Percentiles rank a stretch among this genome's conserved stretches.
These are phyloP conservation scores for Nothocercus nigrocapillus DNA, from an alignment of 2,113 vertebrate genomes.

Conservation along the genomic window DNA sequence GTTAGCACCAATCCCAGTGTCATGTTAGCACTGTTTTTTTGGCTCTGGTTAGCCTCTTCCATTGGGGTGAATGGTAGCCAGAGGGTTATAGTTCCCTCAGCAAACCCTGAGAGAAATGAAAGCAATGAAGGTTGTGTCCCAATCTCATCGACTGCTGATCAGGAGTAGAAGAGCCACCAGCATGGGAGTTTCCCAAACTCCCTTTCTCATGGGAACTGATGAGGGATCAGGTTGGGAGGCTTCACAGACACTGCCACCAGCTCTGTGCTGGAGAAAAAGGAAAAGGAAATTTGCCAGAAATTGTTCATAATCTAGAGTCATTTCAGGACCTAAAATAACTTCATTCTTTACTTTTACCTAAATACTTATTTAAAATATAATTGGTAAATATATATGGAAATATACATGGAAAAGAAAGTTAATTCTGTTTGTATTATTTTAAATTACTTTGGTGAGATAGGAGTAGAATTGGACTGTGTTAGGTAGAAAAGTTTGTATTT, in stretches of 20 bases:
- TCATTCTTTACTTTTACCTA: neutral
- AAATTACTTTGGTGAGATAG: neutral
- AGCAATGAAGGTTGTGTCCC: neutral
- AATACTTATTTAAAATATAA: neutral
- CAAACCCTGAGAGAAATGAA: neutral
- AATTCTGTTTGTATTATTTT: neutral
- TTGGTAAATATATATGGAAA: neutral
- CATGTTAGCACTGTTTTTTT: neutral
- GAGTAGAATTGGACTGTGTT: neutral
- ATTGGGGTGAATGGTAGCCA: neutral
- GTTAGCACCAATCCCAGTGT: neutral
- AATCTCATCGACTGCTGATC: neutral
- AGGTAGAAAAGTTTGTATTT: neutral
- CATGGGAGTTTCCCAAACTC: neutral
- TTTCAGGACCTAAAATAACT: neutral
- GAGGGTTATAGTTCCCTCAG: neutral
- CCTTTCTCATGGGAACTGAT: neutral
- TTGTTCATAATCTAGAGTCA: neutral
- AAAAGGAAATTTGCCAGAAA: neutral
- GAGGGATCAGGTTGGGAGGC: neutral
- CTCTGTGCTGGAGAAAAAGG: neutral
- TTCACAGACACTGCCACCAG: neutral
- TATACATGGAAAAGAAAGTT: neutral
- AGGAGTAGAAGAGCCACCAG: neutral
- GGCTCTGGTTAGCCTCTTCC: neutral